A percentile compares a stretch with the other conserved stretches of the same genome.
Evolutionary conservation across 2,797 vertebrate genomes (phyloP).

Genomic region (Salarias fasciatus): DNA sequence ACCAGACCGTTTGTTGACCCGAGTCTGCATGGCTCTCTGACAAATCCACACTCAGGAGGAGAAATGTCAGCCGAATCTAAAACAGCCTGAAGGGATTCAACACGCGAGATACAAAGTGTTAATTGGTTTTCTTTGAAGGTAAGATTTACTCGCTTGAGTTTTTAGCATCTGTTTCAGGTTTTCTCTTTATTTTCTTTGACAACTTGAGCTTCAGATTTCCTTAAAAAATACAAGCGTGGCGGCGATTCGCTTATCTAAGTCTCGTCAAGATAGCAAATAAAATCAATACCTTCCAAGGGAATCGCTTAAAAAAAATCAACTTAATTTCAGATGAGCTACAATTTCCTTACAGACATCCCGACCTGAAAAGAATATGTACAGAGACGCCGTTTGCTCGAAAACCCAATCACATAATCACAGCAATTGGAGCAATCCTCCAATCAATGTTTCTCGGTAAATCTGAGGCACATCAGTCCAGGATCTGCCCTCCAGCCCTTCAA

Average conservation of each 20-base stretch:
- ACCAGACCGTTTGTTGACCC: constrained; percentile 1
- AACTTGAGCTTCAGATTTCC: neutral
- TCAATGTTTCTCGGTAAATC: neutral
- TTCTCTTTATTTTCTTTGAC: too few species aligned
- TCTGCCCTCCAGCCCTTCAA: neutral
- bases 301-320: neutral
- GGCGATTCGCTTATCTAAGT: neutral
- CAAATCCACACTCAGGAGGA: constrained; percentile 3
- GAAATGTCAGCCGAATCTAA: neutral
- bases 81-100: neutral
- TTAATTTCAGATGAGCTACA: neutral
- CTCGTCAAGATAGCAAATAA: neutral
- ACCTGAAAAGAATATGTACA: too few species aligned
- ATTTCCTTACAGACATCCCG: too few species aligned
- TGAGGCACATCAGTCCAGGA: neutral
- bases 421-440: neutral
- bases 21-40: neutral
- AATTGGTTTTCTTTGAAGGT: neutral
- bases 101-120: neutral
- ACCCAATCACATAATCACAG: neutral
- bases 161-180: neutral
- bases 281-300: neutral
- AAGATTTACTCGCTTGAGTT: neutral
- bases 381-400: neutral
- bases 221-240: neutral